Evolutionary conservation across 2,113 vertebrate species (phyloP).

Genomic region (Corydoras maculifer): DNA sequence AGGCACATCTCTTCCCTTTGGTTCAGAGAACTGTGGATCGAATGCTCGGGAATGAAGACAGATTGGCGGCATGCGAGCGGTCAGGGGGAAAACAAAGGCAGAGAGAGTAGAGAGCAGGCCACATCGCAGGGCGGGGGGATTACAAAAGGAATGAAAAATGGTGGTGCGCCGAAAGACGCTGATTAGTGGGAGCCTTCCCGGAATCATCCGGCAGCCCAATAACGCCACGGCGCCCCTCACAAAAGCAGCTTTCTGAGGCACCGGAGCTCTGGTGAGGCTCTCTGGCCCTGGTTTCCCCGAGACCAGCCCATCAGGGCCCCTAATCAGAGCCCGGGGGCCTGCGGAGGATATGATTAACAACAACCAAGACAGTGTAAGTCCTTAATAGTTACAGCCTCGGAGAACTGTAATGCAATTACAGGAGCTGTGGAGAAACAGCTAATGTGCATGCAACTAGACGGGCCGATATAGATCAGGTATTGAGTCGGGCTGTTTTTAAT

Average conservation of each 20-base stretch:
- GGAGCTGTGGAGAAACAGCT: conserved; percentile 69
- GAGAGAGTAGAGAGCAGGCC: conserved; percentile 47
- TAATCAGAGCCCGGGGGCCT: conserved; percentile 58
- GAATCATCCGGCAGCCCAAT: conserved; percentile 30
- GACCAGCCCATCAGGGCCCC: conserved; percentile 36
- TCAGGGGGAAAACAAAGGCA: conserved; percentile 28
- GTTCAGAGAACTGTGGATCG: too few relatives aligned
- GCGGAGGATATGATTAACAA: conserved; percentile 65
- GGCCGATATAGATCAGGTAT: conserved; percentile 70
- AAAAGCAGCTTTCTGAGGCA: conserved; percentile 13
- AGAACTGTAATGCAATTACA: conserved; percentile 73
- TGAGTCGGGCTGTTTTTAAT: conserved; percentile 71
- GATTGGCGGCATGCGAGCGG: conserved; percentile 26
- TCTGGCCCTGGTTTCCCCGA: conserved; percentile 47
- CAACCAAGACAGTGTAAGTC: conserved; percentile 66
- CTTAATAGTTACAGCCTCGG: conserved; percentile 67
- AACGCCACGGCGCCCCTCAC: conserved; percentile 34
- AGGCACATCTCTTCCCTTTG: too few relatives aligned
- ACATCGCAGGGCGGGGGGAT: conserved; percentile 47
- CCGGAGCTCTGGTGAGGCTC: conserved; percentile 18
- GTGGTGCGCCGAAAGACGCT: conserved; percentile 43
- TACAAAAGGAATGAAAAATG: conserved; percentile 45
- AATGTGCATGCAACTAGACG: conserved; percentile 67
- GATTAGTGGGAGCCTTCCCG: conserved; percentile 56
- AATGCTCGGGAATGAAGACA: conserved; percentile 5